Evolutionary conservation across 2,113 vertebrate species (phyloP), one percentile per base, ranked within the genome.

Genomic region (Synodontis membranacea): DNA sequence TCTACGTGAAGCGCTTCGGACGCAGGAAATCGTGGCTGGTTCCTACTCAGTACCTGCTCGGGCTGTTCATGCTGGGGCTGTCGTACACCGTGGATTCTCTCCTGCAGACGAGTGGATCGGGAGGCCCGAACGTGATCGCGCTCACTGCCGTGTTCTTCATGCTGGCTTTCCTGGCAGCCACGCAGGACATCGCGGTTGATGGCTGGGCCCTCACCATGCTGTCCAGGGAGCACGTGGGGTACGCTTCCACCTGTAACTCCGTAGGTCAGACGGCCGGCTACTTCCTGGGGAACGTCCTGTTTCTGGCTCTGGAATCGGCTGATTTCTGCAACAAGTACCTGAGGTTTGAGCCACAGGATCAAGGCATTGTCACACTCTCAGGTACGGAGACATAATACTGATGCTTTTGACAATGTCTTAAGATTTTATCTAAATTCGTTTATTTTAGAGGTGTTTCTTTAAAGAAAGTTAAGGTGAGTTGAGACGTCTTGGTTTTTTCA

Each of bases 131-230:
- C 6, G 94, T 99, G 70, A 37, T 95, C 17, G 94, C 94, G 0
- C 94, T 99, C 48, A 99, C 98, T 0, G 94, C 91, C 8, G 95
- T 97, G 25, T 99, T 99, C 93, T 99, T 99, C 87, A 91, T 99
- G 92, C 96, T 99, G 64, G 96, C 97, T 80, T 99, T 99, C 89
- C 93, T 99, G 89, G 98, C 98, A 1, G 98, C 98, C n/a, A 99
- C 98, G 7, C 98, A 99, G 95, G 98, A 99, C 92, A 96, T 99
- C 21, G 98, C 97, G 0, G 98, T 99, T 88, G 98, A 99, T 6
- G 98, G 98, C 85, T 99, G 98, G 98, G 98, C 98, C 12, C 93
- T 99, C 11, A 99, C 98, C 9, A 99, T 99, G 98, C 88, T 99
- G 68, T 99, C 98, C 50, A 93, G 96, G 80, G 95, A 99, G 91